Percentiles rank a stretch among this genome's conserved stretches.
These are phyloP conservation scores for Protobothrops flavoviridis DNA, from an alignment of 2,113 vertebrate genomes.

Conservation along the genomic window DNA sequence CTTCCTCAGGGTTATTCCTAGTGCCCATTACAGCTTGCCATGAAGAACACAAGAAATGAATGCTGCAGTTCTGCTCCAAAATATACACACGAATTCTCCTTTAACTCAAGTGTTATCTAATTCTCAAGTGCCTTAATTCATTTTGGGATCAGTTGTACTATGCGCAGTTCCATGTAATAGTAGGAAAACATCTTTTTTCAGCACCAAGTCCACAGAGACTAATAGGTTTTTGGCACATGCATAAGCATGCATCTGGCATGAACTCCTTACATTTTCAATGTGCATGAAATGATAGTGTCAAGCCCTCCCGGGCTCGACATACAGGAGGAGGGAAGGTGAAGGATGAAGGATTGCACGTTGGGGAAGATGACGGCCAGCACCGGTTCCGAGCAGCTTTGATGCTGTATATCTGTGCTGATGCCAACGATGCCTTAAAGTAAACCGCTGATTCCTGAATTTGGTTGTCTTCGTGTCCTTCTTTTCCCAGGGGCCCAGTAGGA, in stretches of 20 bases:
- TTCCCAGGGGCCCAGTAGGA: no score
- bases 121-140: background rate
- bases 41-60: background rate
- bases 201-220: background rate
- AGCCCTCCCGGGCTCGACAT: no score
- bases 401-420: no score
- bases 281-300: background rate
- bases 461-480: no score
- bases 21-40: background rate
- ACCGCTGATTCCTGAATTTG: no score
- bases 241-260: background rate
- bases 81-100: background rate
- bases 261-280: background rate
- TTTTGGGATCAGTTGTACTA: background rate
- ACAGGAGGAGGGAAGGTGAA: no score
- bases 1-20: background rate
- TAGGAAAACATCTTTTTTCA: background rate
- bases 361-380: no score
- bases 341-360: no score
- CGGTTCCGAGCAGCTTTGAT: no score
- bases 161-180: background rate
- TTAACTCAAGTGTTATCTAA: background rate
- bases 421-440: no score
- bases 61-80: no score
- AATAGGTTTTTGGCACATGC: background rate